These are phyloP conservation scores for Tragelaphus imberbis DNA, from an alignment of 2,113 vertebrate genomes.

Conservation along the genomic window DNA sequence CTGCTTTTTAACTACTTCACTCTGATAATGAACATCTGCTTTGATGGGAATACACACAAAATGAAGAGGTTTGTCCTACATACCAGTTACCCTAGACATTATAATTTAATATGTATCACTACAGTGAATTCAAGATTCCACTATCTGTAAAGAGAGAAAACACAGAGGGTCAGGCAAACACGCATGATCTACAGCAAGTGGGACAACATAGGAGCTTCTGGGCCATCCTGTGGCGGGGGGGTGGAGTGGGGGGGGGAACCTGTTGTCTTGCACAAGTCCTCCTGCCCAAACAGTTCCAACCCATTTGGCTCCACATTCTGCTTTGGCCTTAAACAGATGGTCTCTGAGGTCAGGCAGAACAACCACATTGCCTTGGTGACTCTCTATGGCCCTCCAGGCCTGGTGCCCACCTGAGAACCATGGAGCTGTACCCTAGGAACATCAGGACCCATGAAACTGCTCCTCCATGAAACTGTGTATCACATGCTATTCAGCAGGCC, in stretches of 20 bases:
- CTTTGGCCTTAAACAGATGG: constrained; percentile 98
- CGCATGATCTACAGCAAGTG: constrained; percentile 97
- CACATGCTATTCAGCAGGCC: constrained; percentile 82
- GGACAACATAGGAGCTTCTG: constrained; percentile 95
- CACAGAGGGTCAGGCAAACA: constrained; percentile 85
- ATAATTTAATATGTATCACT: constrained; percentile 99
- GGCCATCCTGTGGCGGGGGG: constrained; percentile 88
- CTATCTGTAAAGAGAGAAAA: constrained; percentile 93
- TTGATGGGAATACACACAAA: constrained; percentile 95
- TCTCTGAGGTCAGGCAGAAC: constrained; percentile 99
- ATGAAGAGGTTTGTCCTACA: constrained; percentile 99
- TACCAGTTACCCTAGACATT: constrained; percentile 98
- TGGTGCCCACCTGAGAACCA: constrained; percentile 82
- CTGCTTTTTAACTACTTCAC: constrained; percentile 95
- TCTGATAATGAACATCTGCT: constrained; percentile 97
- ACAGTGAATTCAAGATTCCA: constrained; percentile 98
- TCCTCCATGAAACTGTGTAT: constrained; percentile 71
- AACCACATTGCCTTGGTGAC: constrained; percentile 98
- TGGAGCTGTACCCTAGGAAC: constrained; percentile 87
- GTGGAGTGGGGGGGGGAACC: no score
- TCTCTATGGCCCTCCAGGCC: constrained; percentile 90
- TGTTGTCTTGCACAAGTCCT: constrained; percentile 97
- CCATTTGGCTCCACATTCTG: constrained; percentile 98
- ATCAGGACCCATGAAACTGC: constrained; percentile 52
- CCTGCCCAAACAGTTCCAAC: constrained; percentile 98